phyloP scores from a whole-genome alignment of 2,113 vertebrate species.

The Psammodynastes pulverulentus region DNA sequence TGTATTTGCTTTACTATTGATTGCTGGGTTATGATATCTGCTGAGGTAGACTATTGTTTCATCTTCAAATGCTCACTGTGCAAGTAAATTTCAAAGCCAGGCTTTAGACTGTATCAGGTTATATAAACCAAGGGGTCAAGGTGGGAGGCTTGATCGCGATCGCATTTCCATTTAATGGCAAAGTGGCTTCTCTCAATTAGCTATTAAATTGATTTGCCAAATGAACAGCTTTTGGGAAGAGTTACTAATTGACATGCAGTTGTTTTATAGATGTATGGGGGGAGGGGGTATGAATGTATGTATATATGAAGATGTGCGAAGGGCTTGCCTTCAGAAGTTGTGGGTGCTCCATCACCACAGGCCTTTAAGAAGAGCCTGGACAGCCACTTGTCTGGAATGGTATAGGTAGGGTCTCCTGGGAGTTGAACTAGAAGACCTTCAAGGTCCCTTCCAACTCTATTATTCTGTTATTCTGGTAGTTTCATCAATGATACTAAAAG shows the following conservation, averaged over 20 bases:
- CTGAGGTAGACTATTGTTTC: background rate
- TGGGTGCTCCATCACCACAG: background rate
- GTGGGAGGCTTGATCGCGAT: no score
- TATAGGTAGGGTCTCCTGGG: background rate
- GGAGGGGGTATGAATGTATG: background rate
- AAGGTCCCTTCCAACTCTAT: background rate
- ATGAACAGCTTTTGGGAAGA: background rate
- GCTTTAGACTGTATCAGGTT: background rate
- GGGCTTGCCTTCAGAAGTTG: background rate
- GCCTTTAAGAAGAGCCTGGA: background rate
- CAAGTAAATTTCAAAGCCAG: background rate
- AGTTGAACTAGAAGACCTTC: background rate
- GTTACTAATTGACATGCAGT: background rate
- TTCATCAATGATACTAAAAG: background rate
- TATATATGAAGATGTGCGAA: background rate
- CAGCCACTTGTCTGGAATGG: background rate
- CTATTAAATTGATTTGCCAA: background rate
- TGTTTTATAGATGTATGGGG: background rate
- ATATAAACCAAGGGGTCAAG: background rate
- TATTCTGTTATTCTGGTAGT: background rate
- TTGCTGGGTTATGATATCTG: background rate
- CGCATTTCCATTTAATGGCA: background rate
- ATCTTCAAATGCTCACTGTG: background rate
- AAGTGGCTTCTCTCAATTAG: background rate
- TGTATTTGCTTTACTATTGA: background rate